Conservation (phyloP, 2,113 vertebrate genomes). For the Dolichallabes microphthalmus region DNA sequence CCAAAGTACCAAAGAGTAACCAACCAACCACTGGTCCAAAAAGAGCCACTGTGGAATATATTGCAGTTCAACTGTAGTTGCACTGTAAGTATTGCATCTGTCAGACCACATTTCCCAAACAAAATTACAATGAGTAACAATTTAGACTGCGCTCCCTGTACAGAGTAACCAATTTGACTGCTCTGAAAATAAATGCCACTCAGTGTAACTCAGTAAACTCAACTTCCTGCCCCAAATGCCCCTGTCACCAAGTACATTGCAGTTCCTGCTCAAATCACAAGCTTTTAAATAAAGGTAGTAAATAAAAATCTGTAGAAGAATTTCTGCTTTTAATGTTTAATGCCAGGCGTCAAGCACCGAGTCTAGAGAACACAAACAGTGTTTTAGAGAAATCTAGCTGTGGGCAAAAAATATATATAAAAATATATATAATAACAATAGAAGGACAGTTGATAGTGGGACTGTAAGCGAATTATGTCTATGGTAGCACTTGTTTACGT, state of each 20-base stretch:
- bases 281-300: neutral
- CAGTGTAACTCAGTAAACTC: neutral
- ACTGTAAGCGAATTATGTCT: neutral
- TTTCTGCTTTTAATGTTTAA: neutral
- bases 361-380: neutral
- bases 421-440: neutral
- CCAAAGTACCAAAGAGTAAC: neutral
- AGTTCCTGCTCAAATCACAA: neutral
- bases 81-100: neutral
- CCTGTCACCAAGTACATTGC: neutral
- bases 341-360: neutral
- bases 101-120: neutral
- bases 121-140: neutral
- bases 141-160: neutral
- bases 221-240: neutral
- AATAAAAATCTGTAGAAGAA: neutral
- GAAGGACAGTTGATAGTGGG: neutral
- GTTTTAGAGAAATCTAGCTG: neutral
- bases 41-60: no score
- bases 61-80: neutral
- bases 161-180: neutral
- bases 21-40: neutral
- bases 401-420: neutral
- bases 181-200: neutral
- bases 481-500: neutral